Base-by-base conservation (phyloP, 53 echinoderm and acorn worm species). In the Patiria pectinifera region DNA sequence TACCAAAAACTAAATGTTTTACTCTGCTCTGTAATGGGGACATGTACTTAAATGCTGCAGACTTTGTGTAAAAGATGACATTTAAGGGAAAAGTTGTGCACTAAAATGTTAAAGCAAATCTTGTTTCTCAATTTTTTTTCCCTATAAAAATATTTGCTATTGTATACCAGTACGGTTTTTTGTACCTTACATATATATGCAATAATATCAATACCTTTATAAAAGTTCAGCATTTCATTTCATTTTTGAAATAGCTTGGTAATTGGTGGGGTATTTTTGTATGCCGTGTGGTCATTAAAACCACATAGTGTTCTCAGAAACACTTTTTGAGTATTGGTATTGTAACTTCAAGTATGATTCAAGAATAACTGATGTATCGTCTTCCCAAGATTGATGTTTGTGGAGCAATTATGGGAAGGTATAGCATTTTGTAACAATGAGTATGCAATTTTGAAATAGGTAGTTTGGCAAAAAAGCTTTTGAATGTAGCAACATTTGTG, bases 371-470 rank as follows among this genome's bases (percentile, higher is more conserved):
- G 74, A 72, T 45, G 1, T 35, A 69, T 87, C 72, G 87, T 87
- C 87, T 87, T 87, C 87, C 87, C 87, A 87, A 53, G 11, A 46
- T 15, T 75, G 74, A 75, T 48, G 72, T 48, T 72, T 11, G 48
- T 87, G 24, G 11, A 47, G 48, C 25, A 18, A 53, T 87, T 87
- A 46, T 10, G 87, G 87, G 47, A 69, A 25, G 12, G 71, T 62
- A n/a, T 8, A 80, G 10, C 24, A 48, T 87, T 87, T 87, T 75
- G 87, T 87, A 75, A 87, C 12, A 13, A 74, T 53, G 69, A 18
- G 69, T 86, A 44, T 71, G 70, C 70, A 86, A 59, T 86, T 86
- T 86, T 43, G 14, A 87, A 87, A 45, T 80, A 80, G 66, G 66
- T 66, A 66, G 66, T 66, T 66, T 66, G 19, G 19, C 66, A 66